A percentile compares a stretch with the other conserved stretches of the same genome.
Conservation (phyloP, 2,797 vertebrate genomes). For the Martes flavigula region DNA sequence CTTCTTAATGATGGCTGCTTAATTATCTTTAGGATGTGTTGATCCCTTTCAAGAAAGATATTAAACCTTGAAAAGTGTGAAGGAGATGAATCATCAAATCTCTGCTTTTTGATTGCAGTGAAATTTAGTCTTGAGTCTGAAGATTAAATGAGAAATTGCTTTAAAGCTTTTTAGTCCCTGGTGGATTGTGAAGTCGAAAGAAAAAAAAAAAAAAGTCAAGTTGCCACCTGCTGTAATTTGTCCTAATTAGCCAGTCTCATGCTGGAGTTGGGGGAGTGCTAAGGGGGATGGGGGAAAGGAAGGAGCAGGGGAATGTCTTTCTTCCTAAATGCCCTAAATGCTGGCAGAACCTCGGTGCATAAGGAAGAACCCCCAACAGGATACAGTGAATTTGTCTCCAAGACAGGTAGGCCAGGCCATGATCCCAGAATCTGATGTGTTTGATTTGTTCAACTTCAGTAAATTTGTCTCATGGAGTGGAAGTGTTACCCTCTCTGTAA, state of each 20-base stretch:
- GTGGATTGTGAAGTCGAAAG: slow-evolving; percentile 63
- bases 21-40: slow-evolving; percentile 74
- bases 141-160: slow-evolving; percentile 78
- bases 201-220: slow-evolving; percentile 58
- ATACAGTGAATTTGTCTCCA: neutral
- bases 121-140: slow-evolving; percentile 70
- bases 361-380: neutral
- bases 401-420: neutral
- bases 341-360: neutral
- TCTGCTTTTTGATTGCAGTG: slow-evolving; percentile 68
- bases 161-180: slow-evolving; percentile 71
- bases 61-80: slow-evolving; percentile 64
- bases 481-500: neutral
- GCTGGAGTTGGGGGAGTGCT: neutral
- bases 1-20: slow-evolving; percentile 44
- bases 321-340: slow-evolving; percentile 55
- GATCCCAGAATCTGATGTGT: neutral
- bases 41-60: slow-evolving; percentile 56
- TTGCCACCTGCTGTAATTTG: slow-evolving; percentile 77
- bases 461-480: neutral
- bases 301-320: neutral
- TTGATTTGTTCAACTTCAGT: neutral
- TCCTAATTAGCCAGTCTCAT: slow-evolving; percentile 74
- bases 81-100: slow-evolving; percentile 72
- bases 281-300: neutral